These are phyloP conservation scores for Phalera bucephala DNA, from an alignment of 2,888 invertebrate genomes.

Conservation along the genomic window DNA sequence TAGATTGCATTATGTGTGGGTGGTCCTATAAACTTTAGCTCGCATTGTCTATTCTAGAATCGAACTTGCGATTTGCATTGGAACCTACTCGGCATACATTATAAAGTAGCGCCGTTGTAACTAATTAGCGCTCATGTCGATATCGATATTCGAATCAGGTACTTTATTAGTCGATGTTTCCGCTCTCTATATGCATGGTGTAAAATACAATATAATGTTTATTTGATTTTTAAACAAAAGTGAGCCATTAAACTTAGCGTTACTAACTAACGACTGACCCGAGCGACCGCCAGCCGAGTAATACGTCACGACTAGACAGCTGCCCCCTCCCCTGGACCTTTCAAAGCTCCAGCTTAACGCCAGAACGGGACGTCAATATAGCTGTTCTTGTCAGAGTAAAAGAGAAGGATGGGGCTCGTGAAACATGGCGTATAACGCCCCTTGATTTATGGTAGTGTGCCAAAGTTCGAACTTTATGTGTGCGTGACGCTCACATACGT, in stretches of 20 bases:
- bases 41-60: slow-evolving; percentile 80
- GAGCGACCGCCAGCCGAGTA: slow-evolving; percentile 71
- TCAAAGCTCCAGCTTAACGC: slow-evolving; percentile 63
- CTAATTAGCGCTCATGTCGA: slow-evolving; percentile 72
- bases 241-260: slow-evolving; percentile 40
- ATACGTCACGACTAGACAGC: slow-evolving; percentile 82
- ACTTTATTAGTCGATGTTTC: slow-evolving; percentile 59
- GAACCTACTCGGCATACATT: slow-evolving; percentile 76
- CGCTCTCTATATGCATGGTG: slow-evolving; percentile 22
- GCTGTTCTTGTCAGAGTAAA: slow-evolving; percentile 57
- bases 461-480: slow-evolving; percentile 79
- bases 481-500: slow-evolving; percentile 58
- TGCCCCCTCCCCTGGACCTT: slow-evolving; percentile 65
- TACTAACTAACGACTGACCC: slow-evolving; percentile 58
- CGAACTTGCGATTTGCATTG: slow-evolving; percentile 81
- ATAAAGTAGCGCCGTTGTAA: slow-evolving; percentile 63
- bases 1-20: slow-evolving; percentile 62
- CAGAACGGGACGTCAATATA: slow-evolving; percentile 62
- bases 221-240: slow-evolving; percentile 32
- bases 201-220: slow-evolving; percentile 9
- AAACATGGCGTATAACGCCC: slow-evolving; percentile 84
- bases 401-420: slow-evolving; percentile 69
- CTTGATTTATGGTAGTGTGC: slow-evolving; percentile 82
- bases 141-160: slow-evolving; percentile 70
- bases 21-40: slow-evolving; percentile 75